Base-by-base conservation (phyloP, 2,113 vertebrate genomes). In the Xiphias gladius region DNA sequence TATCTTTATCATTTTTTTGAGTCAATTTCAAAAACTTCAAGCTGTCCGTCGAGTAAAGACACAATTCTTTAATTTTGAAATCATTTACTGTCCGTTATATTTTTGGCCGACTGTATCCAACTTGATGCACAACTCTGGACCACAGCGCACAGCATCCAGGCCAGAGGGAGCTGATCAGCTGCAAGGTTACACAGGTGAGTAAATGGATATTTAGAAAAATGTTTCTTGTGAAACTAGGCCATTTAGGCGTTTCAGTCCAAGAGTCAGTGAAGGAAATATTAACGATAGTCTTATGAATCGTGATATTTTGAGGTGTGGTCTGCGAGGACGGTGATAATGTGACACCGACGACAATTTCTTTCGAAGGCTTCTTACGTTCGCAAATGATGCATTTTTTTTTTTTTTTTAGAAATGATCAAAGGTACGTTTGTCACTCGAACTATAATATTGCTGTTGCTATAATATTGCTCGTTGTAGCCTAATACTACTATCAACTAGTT, bases 81-180 rank as follows among this genome's bases (percentile, higher is more conserved):
- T 14, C 0, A 0, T 1, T 0, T 9, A 5, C 12, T 39, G 43
- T 9, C 5, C 0, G 3, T 2, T 0, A 1, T 6, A 1, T 16
- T 59, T 69, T 12, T 17, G 22, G 62, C 0, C 0, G 5, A 28
- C 8, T 28, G 1, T 32, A 1, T 70, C 4, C 0, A 13, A 16
- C 82, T 88, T 86, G 76, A 80, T 1, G 17, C 43, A 1, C 13
- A 26, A 3, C 4, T 1, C 28, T 20, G 59, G 46, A 61, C 52
- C 79, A 20, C 55, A 64, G 78, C 90, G 68, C 79, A 82, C 84
- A 57, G 75, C 83, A 84, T 83, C 86, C 70, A 11, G 66, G 35
- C 22, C 13, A 59, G 1, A 50, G 16, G 4, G 6, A 37, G 13
- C 30, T 13, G 62, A 19, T 0, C 39, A 28, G 20, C 37, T 30